Percentiles rank a stretch among this genome's conserved stretches.
Conservation (phyloP, 2,113 vertebrate genomes). For the Neodontobutis hainanensis region DNA sequence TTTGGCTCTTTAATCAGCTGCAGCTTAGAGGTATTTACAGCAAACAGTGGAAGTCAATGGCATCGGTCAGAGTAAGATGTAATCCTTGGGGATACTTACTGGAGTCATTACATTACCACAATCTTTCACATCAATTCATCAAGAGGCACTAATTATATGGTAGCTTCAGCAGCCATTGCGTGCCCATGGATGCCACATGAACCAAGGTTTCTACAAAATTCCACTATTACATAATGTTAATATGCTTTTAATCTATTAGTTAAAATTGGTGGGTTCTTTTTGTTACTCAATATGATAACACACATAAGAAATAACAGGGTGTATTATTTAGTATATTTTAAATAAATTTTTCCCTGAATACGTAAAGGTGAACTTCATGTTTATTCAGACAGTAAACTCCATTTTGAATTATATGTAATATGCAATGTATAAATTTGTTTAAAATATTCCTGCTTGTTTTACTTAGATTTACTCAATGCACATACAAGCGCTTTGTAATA, state of each 20-base stretch:
- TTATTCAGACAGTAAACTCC: not conserved
- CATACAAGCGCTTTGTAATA: constrained; percentile 1
- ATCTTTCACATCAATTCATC: constrained; percentile 22
- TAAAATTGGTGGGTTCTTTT: constrained; percentile 7
- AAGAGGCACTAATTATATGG: constrained; percentile 23
- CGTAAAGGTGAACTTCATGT: not conserved
- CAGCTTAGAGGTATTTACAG: constrained; percentile 46
- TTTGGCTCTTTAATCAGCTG: constrained; percentile 60
- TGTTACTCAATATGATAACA: not conserved
- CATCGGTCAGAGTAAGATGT: constrained; percentile 16
- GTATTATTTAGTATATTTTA: not conserved
- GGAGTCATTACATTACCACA: constrained; percentile 14
- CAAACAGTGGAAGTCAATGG: constrained; percentile 24
- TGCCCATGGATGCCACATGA: not conserved
- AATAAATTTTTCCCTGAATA: not conserved
- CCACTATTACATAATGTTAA: constrained; percentile 24
- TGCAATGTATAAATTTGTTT: constrained; percentile 2
- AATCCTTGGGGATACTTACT: constrained; percentile 21
- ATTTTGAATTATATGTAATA: not conserved
- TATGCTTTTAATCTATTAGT: constrained; percentile 26
- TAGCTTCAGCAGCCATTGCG: constrained; percentile 1
- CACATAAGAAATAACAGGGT: not conserved
- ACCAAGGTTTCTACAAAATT: constrained; percentile 23
- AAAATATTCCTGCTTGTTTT: constrained; percentile 4
- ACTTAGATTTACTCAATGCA: not conserved